Conservation (phyloP, 2,888 invertebrate species). For the Sabatieria punctata region DNA sequence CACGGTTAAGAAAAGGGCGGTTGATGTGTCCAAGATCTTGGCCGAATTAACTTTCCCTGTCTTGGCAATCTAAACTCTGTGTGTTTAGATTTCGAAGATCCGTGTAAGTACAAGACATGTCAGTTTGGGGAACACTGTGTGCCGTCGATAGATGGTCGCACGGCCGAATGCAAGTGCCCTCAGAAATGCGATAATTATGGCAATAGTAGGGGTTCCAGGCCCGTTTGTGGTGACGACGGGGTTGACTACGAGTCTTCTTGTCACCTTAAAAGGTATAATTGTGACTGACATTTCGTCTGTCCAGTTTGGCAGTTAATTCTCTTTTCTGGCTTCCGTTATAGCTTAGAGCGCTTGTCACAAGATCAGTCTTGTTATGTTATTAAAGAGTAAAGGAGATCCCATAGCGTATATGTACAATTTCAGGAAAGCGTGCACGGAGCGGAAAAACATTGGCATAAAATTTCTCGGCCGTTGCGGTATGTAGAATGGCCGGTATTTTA, state of each 20-base stretch:
- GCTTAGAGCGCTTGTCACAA: background rate
- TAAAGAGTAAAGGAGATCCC: background rate
- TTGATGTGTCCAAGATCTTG: too few species aligned
- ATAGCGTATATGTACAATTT: background rate
- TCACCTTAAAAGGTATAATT: constrained; percentile 16
- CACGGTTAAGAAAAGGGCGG: too few species aligned
- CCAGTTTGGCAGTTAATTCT: background rate
- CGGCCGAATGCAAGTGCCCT: constrained; percentile 61
- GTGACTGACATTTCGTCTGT: background rate
- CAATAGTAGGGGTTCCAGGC: constrained; percentile 57
- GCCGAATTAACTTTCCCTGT: too few species aligned
- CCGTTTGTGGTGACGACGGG: constrained; percentile 52
- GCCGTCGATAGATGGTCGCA: constrained; percentile 47
- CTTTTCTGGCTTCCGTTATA: background rate
- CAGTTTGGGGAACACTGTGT: constrained; percentile 53
- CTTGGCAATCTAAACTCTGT: too few species aligned
- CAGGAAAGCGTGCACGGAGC: constrained; percentile 31
- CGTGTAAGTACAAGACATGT: constrained; percentile 51
- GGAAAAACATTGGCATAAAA: constrained; percentile 35
- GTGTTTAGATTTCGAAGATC: constrained; percentile 47
- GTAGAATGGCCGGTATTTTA: too few species aligned
- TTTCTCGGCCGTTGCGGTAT: constrained; percentile 39
- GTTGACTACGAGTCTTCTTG: constrained; percentile 36
- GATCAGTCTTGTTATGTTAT: background rate
- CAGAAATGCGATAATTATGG: constrained; percentile 61